Percentiles rank a stretch among this genome's conserved stretches.
Conservation (phyloP, 1,140 invertebrate genomes). For the Idris sp. region DNA sequence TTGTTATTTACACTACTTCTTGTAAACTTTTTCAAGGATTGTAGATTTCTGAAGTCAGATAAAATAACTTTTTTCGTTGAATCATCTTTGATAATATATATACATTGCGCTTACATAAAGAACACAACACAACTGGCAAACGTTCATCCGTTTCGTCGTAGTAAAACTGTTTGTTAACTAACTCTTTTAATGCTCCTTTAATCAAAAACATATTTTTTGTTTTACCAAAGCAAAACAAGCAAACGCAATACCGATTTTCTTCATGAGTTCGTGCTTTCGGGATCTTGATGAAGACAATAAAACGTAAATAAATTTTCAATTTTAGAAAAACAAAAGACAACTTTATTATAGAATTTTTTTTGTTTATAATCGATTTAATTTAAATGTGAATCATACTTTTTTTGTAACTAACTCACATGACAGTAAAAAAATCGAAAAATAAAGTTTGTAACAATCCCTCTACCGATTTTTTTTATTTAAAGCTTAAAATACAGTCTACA, state of each 20-base stretch:
- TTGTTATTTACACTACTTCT: too few relatives aligned
- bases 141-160: background rate
- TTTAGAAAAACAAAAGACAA: too few relatives aligned
- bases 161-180: background rate
- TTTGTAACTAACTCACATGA: too few relatives aligned
- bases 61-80: background rate
- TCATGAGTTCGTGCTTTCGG: conserved; percentile 1
- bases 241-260: conserved; percentile 3
- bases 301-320: background rate
- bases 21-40: too few relatives aligned
- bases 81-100: background rate
- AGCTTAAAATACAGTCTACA: too few relatives aligned
- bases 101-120: background rate
- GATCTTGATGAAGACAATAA: background rate
- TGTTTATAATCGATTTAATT: too few relatives aligned
- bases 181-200: background rate
- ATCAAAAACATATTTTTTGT: background rate
- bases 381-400: too few relatives aligned
- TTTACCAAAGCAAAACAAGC: background rate
- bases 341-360: too few relatives aligned
- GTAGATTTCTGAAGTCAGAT: too few relatives aligned
- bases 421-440: too few relatives aligned
- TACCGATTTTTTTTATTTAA: too few relatives aligned
- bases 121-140: conserved; percentile 1
- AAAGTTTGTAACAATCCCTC: too few relatives aligned